Conservation (phyloP, 2,888 invertebrate genomes). For the Cabera pusaria region DNA sequence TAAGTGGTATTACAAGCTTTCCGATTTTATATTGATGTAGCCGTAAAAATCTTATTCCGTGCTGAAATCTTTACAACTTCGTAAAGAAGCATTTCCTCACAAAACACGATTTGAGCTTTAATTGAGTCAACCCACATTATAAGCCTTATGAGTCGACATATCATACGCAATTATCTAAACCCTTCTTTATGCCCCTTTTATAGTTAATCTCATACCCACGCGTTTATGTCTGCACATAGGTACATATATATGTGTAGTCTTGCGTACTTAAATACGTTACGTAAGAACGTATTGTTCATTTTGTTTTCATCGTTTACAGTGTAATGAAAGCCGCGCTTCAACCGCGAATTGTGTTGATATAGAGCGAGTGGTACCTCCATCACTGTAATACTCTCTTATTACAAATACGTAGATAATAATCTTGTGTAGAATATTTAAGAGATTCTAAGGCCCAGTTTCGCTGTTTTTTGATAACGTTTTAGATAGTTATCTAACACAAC, state of each 20-base stretch:
- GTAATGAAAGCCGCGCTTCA: slow-evolving; percentile 16
- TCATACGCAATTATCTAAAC: slow-evolving; percentile 2
- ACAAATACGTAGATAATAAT: no score
- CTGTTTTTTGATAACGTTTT: no score
- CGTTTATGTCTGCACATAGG: neutral
- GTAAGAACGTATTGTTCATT: slow-evolving; percentile 17
- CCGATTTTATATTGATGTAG: no score
- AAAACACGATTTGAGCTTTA: neutral
- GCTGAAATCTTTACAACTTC: no score
- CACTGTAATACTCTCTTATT: slow-evolving; percentile 2
- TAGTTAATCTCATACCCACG: slow-evolving; percentile 1
- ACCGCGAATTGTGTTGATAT: slow-evolving; percentile 15
- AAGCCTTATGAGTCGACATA: slow-evolving; percentile 1
- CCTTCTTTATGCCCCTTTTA: neutral
- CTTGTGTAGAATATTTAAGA: no score
- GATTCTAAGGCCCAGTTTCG: no score
- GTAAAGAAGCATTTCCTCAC: no score
- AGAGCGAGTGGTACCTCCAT: slow-evolving; percentile 1
- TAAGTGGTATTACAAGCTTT: no score
- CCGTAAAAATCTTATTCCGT: no score
- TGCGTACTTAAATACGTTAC: slow-evolving; percentile 3
- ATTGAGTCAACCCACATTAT: neutral
- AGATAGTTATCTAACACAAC: no score
- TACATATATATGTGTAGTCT: neutral
- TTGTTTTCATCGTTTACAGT: slow-evolving; percentile 16